Evolutionary conservation across 1,140 invertebrate species (phyloP), one percentile per base, ranked within the genome.

Genomic region (Drosophila lini): DNA sequence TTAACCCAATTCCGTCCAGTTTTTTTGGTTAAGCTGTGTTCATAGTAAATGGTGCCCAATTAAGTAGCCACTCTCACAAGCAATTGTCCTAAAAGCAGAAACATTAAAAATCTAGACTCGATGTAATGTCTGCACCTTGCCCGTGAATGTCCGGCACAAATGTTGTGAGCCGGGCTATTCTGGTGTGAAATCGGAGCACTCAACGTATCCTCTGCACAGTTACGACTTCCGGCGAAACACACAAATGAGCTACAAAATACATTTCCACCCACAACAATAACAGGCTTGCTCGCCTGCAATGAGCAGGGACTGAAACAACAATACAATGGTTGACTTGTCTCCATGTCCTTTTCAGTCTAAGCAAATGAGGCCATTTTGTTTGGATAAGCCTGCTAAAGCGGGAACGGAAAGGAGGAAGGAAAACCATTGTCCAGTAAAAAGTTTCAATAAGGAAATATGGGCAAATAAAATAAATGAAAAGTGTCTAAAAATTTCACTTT

Each of bases 371-470:
- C 62, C 62, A 77, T 73, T 73, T 71, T 42, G 19, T 48, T 59
- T 55, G 69, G 53, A 73, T 73, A 73, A 59, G 44, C 52, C 52
- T 31, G 38, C 13, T 28, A 38, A 67, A 25, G 62, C 38, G 16
- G 11, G 32, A 2, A 9, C 16, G 22, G 22, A 45, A 19, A 28
- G 7, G 8, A 13, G 31, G 59, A 52, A 22, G 74, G 53, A 61
- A 71, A 71, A 10, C 58, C 59, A 61, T 52, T 58, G 76, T 74
- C 36, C 71, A 60, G 62, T 60, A 34, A 81, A 74, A 85, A 84
- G 73, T 84, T 85, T 74, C 81, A 85, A 78, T 84, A 85, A 78
- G 82, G 68, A 84, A 85, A 84, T 78, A 81, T 81, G 61, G 48
- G 42, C 44, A 78, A 70, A 89, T 86, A 88, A 86, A 86, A 77